A percentile compares a stretch with the other conserved stretches of the same genome.
These are phyloP conservation scores for Gambelia wislizenii DNA, from an alignment of 2,797 vertebrate species.

Conservation along the genomic window DNA sequence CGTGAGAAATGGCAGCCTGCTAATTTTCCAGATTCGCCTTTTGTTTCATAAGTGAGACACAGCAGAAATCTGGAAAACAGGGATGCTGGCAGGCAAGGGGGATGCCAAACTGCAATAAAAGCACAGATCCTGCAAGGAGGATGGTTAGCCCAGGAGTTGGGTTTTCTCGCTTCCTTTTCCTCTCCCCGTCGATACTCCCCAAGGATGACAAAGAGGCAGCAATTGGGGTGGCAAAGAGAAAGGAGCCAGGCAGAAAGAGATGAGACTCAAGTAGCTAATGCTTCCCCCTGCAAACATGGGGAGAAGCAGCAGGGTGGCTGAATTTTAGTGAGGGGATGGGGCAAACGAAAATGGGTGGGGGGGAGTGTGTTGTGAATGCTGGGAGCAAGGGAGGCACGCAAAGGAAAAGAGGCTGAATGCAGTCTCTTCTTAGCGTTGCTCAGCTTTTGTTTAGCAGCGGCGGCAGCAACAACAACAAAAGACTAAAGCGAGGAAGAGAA, in stretches of 20 bases:
- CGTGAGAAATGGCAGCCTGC: conserved; percentile 47
- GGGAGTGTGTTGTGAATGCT: conserved; percentile 9
- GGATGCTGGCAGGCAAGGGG: conserved; percentile 18
- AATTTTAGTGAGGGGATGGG: background rate
- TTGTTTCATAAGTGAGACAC: conserved; percentile 24
- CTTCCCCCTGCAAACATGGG: background rate
- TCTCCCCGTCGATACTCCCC: background rate
- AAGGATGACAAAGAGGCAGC: conserved; percentile 44
- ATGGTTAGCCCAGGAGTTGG: conserved; percentile 63
- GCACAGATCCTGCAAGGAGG: conserved; percentile 57
- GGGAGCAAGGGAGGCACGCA: conserved; percentile 34
- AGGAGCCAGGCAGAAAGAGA: conserved; percentile 5
- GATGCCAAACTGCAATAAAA: conserved; percentile 66
- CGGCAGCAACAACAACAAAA: conserved; percentile 53
- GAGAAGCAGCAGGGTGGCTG: background rate
- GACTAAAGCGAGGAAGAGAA: conserved; percentile 46
- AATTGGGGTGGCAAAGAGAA: conserved; percentile 42
- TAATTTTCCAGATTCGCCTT: conserved; percentile 15
- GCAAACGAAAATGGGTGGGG: background rate
- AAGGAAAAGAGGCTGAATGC: conserved; percentile 46
- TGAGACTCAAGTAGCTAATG: background rate
- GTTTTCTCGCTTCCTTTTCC: background rate
- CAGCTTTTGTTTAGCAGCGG: conserved; percentile 66
- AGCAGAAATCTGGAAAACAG: conserved; percentile 30
- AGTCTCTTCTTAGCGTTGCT: conserved; percentile 55